A percentile compares a stretch with the other conserved stretches of the same genome.
phyloP scores from a whole-genome alignment of 2,797 vertebrate species.

The Gorsachius magnificus region DNA sequence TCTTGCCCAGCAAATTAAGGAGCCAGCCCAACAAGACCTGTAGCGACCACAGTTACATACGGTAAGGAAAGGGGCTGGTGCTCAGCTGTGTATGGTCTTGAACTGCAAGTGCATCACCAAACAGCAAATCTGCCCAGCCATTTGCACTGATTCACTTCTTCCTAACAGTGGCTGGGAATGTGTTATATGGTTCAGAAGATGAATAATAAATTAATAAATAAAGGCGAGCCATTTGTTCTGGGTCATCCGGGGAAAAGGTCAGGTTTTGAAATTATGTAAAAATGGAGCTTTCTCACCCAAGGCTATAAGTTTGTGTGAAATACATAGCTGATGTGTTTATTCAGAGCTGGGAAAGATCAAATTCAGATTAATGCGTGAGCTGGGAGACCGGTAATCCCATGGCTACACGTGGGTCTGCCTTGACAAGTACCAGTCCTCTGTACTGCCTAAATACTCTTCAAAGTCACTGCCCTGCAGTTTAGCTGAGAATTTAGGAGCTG shows the following conservation, averaged over 20 bases:
- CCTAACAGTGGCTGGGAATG: background rate
- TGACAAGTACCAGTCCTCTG: background rate
- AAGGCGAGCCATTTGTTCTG: background rate
- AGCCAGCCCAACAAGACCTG: background rate
- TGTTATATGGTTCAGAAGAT: background rate
- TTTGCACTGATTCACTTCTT: background rate
- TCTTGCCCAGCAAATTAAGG: background rate
- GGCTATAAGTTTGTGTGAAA: background rate
- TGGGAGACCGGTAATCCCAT: background rate
- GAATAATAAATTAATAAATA: background rate
- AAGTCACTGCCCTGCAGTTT: background rate
- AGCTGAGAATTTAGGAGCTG: background rate
- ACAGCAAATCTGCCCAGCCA: background rate
- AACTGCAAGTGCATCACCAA: background rate
- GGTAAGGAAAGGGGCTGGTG: background rate
- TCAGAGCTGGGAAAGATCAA: background rate
- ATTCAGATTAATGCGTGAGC: background rate
- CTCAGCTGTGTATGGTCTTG: background rate
- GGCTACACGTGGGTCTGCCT: background rate
- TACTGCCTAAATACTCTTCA: background rate
- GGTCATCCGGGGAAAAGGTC: background rate
- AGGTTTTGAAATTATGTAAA: background rate
- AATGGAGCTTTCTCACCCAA: background rate
- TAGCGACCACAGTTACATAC: fast-evolving
- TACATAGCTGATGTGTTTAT: background rate